These are phyloP conservation scores for Parapristionchus giblindavisi DNA, from an alignment of 2,888 invertebrate species.

Conservation along the genomic window DNA sequence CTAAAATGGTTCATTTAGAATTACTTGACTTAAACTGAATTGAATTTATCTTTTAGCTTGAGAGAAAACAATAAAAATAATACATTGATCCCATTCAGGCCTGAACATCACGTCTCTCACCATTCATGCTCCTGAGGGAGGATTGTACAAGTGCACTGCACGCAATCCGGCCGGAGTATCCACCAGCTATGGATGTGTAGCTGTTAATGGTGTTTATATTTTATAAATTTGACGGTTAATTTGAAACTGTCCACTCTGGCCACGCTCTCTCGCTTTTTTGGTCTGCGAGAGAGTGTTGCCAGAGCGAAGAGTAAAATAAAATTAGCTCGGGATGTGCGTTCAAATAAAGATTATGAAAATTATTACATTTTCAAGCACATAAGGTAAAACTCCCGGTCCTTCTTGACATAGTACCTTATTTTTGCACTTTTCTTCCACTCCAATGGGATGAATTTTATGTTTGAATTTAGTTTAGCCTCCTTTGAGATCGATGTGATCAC, in stretches of 20 bases:
- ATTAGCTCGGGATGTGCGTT: too few relatives aligned
- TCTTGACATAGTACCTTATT: neutral
- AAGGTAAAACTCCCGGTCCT: neutral
- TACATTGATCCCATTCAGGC: constrained; percentile 1
- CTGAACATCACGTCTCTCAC: constrained; percentile 65
- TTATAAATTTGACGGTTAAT: neutral
- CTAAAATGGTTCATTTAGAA: too few relatives aligned
- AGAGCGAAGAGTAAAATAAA: neutral
- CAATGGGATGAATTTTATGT: too few relatives aligned
- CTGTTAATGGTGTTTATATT: constrained; percentile 71
- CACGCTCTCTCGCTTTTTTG: neutral
- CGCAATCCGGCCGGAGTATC: constrained; percentile 88
- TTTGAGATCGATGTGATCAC: too few relatives aligned
- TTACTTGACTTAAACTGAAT: too few relatives aligned
- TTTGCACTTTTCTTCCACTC: too few relatives aligned
- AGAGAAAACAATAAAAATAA: too few relatives aligned
- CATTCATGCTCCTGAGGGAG: constrained; percentile 71
- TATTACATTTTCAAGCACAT: neutral
- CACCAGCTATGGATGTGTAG: constrained; percentile 68
- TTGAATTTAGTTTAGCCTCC: too few relatives aligned
- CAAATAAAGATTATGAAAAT: neutral
- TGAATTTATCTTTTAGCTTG: too few relatives aligned
- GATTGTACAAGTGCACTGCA: constrained; percentile 85
- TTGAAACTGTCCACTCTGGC: neutral
- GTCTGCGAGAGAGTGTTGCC: neutral